Evolutionary conservation across 2,888 invertebrate genomes (phyloP).

Genomic region (Stenchaetothrips biformis): DNA sequence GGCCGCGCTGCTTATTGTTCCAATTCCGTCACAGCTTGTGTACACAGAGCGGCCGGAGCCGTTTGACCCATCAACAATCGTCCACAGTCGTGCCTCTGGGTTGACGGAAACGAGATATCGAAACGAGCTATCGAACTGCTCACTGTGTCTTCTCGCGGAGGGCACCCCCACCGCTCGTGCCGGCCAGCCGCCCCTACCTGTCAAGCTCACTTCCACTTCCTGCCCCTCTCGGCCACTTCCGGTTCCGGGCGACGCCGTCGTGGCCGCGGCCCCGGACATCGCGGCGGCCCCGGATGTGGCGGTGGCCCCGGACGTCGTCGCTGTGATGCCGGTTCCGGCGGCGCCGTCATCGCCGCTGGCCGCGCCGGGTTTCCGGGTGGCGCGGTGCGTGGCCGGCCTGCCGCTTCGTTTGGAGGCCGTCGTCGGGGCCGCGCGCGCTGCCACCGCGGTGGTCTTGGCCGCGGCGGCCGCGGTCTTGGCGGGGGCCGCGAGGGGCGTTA

Average conservation of each 20-base stretch:
- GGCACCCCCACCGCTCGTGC: neutral
- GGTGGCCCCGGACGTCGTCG: neutral
- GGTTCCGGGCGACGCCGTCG: neutral
- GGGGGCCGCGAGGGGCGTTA: neutral
- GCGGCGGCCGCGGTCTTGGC: neutral
- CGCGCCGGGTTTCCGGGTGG: neutral
- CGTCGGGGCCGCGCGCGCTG: too few species aligned
- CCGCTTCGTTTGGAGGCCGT: neutral
- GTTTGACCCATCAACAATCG: neutral
- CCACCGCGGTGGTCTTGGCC: neutral
- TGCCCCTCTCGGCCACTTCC: too few species aligned
- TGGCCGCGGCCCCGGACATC: neutral
- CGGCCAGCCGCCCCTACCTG: neutral
- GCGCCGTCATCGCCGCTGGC: neutral
- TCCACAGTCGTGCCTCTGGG: slow-evolving; percentile 4
- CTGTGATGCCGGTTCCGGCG: neutral
- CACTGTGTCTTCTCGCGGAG: too few species aligned
- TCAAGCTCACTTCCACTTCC: neutral
- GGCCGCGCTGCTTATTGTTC: neutral
- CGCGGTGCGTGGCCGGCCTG: neutral
- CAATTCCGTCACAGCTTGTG: neutral
- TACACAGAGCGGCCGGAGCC: neutral
- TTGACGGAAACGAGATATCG: neutral
- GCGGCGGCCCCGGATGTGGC: neutral
- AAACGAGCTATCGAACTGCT: too few species aligned